Percentiles rank a stretch among this genome's conserved stretches.
Conservation (phyloP, 2,113 vertebrate genomes). For the Neodontobutis hainanensis region DNA sequence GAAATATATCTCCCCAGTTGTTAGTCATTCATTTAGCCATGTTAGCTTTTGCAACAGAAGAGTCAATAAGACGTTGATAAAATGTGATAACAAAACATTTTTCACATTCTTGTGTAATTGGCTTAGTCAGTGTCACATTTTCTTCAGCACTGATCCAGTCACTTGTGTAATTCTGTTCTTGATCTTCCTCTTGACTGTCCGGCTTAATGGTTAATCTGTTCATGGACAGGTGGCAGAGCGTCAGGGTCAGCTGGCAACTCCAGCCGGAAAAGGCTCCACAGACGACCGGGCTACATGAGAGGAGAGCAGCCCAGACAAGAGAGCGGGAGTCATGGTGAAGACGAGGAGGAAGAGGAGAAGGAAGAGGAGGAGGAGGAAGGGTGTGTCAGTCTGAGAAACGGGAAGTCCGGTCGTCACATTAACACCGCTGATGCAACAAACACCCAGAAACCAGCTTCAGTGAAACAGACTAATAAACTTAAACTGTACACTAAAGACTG, state of each 20-base stretch:
- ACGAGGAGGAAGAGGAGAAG: slow-evolving; percentile 52
- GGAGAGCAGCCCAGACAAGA: slow-evolving; percentile 56
- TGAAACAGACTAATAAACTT: slow-evolving; percentile 26
- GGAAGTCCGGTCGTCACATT: slow-evolving; percentile 41
- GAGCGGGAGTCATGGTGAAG: slow-evolving; percentile 17
- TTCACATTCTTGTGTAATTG: slow-evolving; percentile 12
- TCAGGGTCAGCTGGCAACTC: slow-evolving; percentile 45
- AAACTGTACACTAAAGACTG: slow-evolving; percentile 15
- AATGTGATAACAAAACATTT: background rate
- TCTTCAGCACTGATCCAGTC: background rate
- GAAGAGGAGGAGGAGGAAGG: slow-evolving; percentile 50
- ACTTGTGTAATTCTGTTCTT: slow-evolving; percentile 34
- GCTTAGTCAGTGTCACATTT: slow-evolving; percentile 9
- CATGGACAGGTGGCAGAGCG: slow-evolving; percentile 58
- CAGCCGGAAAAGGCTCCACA: slow-evolving; percentile 74
- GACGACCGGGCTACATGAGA: slow-evolving; percentile 84
- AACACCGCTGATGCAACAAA: slow-evolving; percentile 24
- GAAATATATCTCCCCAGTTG: slow-evolving; percentile 45
- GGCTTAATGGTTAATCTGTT: slow-evolving; percentile 71
- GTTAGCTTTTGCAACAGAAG: slow-evolving; percentile 12
- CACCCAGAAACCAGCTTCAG: slow-evolving; percentile 11
- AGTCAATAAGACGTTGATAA: background rate
- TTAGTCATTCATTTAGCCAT: slow-evolving; percentile 31
- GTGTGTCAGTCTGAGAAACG: slow-evolving; percentile 35
- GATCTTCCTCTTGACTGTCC: slow-evolving; percentile 30